Conservation (phyloP, 2,888 invertebrate species). For the Pinctada fucata region DNA sequence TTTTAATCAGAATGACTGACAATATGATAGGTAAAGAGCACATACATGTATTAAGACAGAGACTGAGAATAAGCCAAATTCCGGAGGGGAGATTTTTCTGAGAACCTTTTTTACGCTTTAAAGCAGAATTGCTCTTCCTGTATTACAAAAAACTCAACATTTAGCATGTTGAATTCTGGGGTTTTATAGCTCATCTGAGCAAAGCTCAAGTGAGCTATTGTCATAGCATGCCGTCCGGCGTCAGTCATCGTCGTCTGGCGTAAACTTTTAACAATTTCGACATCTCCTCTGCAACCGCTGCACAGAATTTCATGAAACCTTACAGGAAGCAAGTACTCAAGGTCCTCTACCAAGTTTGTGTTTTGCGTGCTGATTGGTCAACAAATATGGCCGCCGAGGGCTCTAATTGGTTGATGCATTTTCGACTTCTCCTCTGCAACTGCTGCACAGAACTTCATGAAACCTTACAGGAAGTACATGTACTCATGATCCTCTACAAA, state of each 20-base stretch:
- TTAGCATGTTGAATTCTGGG: too few relatives aligned
- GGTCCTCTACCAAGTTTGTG: constrained; percentile 2
- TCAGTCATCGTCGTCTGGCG: neutral
- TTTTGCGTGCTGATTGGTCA: neutral
- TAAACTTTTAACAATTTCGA: neutral
- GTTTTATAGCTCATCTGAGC: neutral
- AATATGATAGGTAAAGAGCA: too few relatives aligned
- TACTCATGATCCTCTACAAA: neutral
- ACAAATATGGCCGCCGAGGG: neutral
- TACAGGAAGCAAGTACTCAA: neutral
- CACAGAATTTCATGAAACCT: neutral
- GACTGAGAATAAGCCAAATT: too few relatives aligned
- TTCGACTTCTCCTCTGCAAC: neutral
- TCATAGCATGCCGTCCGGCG: neutral
- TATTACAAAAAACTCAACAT: too few relatives aligned
- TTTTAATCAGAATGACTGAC: too few relatives aligned
- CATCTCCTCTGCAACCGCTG: neutral
- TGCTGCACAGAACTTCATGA: neutral
- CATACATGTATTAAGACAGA: too few relatives aligned
- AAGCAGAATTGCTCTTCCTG: too few relatives aligned
- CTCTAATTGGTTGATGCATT: neutral
- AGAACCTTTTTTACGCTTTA: too few relatives aligned
- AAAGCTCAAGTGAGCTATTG: constrained; percentile 1
- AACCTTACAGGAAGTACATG: neutral
- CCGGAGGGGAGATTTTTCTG: too few relatives aligned